These are phyloP conservation scores for Cyanoramphus novaezelandiae DNA, from an alignment of 2,113 vertebrate species.

Conservation along the genomic window DNA sequence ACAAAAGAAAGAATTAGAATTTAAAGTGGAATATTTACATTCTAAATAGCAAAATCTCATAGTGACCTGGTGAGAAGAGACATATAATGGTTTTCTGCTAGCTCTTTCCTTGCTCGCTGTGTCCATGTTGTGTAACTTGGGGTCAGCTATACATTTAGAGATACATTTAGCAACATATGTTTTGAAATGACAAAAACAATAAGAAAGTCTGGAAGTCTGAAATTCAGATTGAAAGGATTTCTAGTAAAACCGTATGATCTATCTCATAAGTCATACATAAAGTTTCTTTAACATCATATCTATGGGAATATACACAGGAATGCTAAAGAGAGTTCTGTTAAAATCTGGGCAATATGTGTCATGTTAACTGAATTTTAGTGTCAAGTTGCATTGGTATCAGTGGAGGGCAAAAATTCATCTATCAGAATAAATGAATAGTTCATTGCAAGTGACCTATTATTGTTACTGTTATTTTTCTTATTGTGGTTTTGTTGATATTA, in stretches of 20 bases:
- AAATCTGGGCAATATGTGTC: not conserved
- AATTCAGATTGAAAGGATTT: not conserved
- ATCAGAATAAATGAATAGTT: not conserved
- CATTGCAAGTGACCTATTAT: not conserved
- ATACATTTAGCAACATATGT: not conserved
- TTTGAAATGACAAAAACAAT: not conserved
- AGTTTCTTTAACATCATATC: not conserved
- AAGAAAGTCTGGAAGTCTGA: not conserved
- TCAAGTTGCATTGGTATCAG: not conserved
- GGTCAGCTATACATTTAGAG: not conserved
- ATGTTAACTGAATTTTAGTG: not conserved
- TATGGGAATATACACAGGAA: not conserved
- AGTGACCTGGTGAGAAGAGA: not conserved
- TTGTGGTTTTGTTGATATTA: not conserved
- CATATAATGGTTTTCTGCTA: not conserved
- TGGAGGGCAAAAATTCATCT: not conserved
- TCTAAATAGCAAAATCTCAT: not conserved
- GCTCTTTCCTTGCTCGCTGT: not conserved
- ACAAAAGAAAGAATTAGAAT: not conserved
- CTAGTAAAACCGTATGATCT: not conserved
- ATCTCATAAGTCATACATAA: not conserved
- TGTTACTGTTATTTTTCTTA: not conserved
- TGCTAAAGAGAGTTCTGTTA: not conserved
- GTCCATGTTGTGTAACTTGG: not conserved
- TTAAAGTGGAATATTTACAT: not conserved